Evolutionary conservation across 2,113 vertebrate species (phyloP).

Genomic region (Podilymbus podiceps): DNA sequence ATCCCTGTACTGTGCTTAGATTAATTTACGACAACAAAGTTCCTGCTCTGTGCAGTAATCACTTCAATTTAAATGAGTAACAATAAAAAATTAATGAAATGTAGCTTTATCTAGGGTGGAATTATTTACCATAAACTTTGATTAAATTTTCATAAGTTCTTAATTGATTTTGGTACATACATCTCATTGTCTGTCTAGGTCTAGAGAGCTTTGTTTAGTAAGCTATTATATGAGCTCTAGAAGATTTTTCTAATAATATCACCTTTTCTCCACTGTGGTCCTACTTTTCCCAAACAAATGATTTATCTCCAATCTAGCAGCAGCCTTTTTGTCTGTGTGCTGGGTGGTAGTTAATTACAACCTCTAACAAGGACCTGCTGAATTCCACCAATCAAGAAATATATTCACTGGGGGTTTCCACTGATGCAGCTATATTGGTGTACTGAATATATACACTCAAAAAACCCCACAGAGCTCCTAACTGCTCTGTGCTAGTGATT

Average conservation of each 20-base stretch:
- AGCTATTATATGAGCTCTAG: neutral
- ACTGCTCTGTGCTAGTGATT: constrained; percentile 16
- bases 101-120: neutral
- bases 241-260: neutral
- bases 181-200: neutral
- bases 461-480: neutral
- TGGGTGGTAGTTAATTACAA: neutral
- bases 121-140: constrained; percentile 26
- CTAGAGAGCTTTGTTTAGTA: neutral
- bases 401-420: neutral
- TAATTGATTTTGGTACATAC: neutral
- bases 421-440: neutral
- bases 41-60: neutral
- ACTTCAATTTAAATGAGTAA: neutral
- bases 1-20: neutral
- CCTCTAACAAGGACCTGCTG: neutral
- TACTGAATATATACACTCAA: neutral
- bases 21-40: constrained; percentile 5
- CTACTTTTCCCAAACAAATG: neutral
- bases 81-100: constrained; percentile 14
- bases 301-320: neutral
- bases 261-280: neutral
- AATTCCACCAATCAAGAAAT: neutral
- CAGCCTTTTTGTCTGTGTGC: neutral
- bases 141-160: constrained; percentile 18